A percentile compares a stretch with the other conserved stretches of the same genome.
Conservation (phyloP, 2,797 vertebrate species). For the Gambusia yucatana region DNA sequence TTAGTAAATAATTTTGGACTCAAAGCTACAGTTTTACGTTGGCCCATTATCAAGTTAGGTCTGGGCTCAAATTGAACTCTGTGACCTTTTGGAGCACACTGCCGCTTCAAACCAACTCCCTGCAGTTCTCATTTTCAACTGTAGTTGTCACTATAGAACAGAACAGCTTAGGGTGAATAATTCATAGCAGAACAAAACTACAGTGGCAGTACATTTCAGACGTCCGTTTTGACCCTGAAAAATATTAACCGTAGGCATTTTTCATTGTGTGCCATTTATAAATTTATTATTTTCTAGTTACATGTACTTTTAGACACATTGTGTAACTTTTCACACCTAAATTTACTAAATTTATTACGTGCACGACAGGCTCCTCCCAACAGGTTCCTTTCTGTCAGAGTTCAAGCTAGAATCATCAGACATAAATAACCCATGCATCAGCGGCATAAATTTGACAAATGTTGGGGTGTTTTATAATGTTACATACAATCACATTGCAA, state of each 20-base stretch:
- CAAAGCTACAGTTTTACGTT: not conserved
- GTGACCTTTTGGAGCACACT: not conserved
- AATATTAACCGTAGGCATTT: not conserved
- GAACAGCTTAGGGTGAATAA: not conserved
- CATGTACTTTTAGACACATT: not conserved
- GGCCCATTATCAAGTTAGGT: not conserved
- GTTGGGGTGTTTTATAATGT: not conserved
- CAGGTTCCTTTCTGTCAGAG: not conserved
- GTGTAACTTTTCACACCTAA: not conserved
- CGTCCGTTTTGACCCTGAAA: not conserved
- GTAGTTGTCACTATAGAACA: not conserved
- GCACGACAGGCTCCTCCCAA: not conserved
- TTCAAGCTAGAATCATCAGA: not conserved
- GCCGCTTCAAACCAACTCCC: not conserved
- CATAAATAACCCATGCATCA: not conserved
- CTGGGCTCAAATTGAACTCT: not conserved
- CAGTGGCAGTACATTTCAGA: not conserved
- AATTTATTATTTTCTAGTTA: not conserved
- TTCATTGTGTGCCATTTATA: not conserved
- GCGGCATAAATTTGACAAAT: not conserved
- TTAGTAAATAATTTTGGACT: not conserved
- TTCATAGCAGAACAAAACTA: not conserved
- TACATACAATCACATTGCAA: not conserved
- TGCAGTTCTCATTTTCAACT: not conserved
- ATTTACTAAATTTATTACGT: not conserved